Percentiles rank a stretch among this genome's conserved stretches.
Evolutionary conservation across 1,140 invertebrate species (phyloP).

Genomic region (Megalonaias nervosa): DNA sequence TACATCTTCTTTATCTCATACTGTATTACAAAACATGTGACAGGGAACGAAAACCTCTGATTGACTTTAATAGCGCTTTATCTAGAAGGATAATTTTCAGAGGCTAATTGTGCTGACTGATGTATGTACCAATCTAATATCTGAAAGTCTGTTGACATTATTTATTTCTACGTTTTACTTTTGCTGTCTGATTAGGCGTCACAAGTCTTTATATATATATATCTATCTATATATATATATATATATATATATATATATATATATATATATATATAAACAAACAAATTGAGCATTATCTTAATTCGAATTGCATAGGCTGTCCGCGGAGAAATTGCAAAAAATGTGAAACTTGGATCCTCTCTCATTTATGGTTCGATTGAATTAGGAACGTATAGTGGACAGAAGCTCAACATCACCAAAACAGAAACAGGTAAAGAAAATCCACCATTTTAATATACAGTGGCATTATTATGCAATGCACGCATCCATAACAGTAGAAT

Average conservation of each 20-base stretch:
- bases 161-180: background rate
- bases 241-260: constrained; percentile 11
- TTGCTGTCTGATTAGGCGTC: background rate
- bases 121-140: too few relatives aligned
- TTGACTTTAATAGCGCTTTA: too few relatives aligned
- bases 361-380: constrained; percentile 26
- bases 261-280: background rate
- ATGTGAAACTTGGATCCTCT: constrained; percentile 32
- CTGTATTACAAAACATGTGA: too few relatives aligned
- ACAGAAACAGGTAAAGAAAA: constrained; percentile 24
- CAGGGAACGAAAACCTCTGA: too few relatives aligned
- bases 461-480: too few relatives aligned
- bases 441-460: background rate
- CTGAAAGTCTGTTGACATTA: too few relatives aligned
- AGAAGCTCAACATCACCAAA: constrained; percentile 33
- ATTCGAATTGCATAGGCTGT: constrained; percentile 26
- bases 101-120: too few relatives aligned
- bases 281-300: background rate
- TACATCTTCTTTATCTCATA: too few relatives aligned
- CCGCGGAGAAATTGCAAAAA: constrained; percentile 30
- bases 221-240: too few relatives aligned
- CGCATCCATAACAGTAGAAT: too few relatives aligned
- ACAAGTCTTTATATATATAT: too few relatives aligned
- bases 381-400: constrained; percentile 30
- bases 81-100: too few relatives aligned